Base-by-base conservation (phyloP, 2,888 invertebrate genomes). In the Himalopsyche kuldschensis region DNA sequence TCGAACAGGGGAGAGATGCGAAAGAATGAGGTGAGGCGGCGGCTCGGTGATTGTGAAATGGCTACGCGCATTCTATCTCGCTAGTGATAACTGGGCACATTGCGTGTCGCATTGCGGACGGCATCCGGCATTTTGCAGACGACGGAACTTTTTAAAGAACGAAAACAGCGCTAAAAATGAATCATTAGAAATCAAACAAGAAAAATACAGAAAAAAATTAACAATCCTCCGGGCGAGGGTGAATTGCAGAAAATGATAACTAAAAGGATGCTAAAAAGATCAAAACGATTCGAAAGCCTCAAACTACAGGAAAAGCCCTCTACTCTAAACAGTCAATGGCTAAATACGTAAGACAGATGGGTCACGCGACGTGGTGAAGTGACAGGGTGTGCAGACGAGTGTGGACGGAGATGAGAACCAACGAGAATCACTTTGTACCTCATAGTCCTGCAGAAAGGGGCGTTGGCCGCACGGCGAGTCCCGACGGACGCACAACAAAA, bases 371-470 rank as follows among this genome's bases (percentile, higher is more conserved):
- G 90, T 89, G 90, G 90, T 89, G 89, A 89, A 89, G 89, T 89
- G 88, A 88, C 88, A 88, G 86, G 88, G 88, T 89, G 89, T 89
- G 89, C 30, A 24, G 35, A 63, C 78, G 82, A 24, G 75, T 79
- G 89, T 90, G 90, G 90, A 90, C 90, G 89, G 91, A 90, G 86
- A 87, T 81, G 82, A 85, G 86, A 85, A 86, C 91, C 91, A 91
- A 90, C 89, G 90, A 90, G 90, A 91, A 91, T 91, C 89, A 69
- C 30, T 69, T 69, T 90, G 91, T 96, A 96, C 96, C 96, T 96
- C 96, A 94, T 96, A 96, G 94, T 96, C 96, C 96, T 95, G 93
- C 90, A 92, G 93, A 93, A 93, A 91, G 92, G 92, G 92, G 92
- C 92, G 92, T 92, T 92, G 91, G 94, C 93, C 90, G 91, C 92